Evolutionary conservation across 2,797 vertebrate genomes (phyloP).

Genomic region (Ptychadena robeensis): DNA sequence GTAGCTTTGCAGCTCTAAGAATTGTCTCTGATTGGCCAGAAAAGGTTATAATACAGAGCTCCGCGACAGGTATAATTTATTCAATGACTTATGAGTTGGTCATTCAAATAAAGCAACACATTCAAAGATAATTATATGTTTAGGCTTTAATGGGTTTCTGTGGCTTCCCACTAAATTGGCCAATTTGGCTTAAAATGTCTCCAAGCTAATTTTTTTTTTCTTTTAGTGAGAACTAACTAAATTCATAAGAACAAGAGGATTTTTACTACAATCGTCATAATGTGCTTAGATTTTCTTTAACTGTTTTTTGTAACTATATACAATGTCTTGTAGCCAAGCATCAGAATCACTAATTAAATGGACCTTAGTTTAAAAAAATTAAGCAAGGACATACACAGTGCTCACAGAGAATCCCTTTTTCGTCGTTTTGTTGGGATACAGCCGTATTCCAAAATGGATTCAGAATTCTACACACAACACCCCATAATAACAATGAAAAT

Average conservation of each 20-base stretch:
- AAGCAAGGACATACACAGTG: too few relatives aligned
- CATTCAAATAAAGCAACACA: conserved; percentile 69
- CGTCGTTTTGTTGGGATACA: too few relatives aligned
- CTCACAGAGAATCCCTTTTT: too few relatives aligned
- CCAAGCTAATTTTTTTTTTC: conserved; percentile 19
- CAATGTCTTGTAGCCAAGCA: background rate
- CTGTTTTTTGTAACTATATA: background rate
- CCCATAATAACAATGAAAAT: too few relatives aligned
- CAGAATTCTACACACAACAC: too few relatives aligned
- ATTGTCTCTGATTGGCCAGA: background rate
- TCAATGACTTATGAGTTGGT: conserved; percentile 69
- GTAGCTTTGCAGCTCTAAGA: background rate
- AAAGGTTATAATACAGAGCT: conserved; percentile 10
- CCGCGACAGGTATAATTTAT: conserved; percentile 67
- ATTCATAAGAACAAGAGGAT: conserved; percentile 7
- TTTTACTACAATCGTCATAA: background rate
- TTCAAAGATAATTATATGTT: conserved; percentile 65
- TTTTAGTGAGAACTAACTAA: conserved; percentile 34
- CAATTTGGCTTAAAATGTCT: conserved; percentile 52
- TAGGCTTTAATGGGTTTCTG: conserved; percentile 48
- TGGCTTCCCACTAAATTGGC: conserved; percentile 54
- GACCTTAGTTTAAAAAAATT: too few relatives aligned
- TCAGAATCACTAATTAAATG: too few relatives aligned
- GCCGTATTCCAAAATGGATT: too few relatives aligned
- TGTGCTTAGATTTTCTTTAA: too few relatives aligned